Percentiles rank a stretch among this genome's conserved stretches.
Evolutionary conservation across 30 jellyfish, hydroid and myxozoan species (phyloP).

Genomic region (Turritopsis dohrnii): DNA sequence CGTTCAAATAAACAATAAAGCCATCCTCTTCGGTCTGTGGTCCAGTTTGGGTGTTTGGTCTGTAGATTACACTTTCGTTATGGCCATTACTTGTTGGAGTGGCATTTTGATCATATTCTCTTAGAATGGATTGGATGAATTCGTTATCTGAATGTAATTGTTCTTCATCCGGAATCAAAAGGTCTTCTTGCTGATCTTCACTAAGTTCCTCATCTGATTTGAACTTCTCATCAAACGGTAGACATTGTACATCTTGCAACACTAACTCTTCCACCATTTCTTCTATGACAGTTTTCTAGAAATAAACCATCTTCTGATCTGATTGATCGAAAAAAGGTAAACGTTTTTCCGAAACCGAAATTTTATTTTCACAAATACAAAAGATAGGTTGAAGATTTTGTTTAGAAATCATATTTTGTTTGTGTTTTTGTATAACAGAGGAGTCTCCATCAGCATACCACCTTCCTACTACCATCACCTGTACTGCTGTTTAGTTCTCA

Average conservation of each 20-base stretch:
- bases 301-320: background rate
- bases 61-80: constrained; percentile 17
- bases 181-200: background rate
- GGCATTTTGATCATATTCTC: constrained; percentile 15
- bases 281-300: constrained; percentile 24
- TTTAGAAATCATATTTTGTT: too few relatives aligned
- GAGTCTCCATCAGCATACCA: too few relatives aligned
- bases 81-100: background rate
- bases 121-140: constrained; percentile 20
- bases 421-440: too few relatives aligned
- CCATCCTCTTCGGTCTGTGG: background rate
- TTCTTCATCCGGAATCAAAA: background rate
- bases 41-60: background rate
- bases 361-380: too few relatives aligned
- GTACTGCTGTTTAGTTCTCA: too few relatives aligned
- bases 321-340: too few relatives aligned
- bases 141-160: constrained; percentile 28
- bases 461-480: too few relatives aligned
- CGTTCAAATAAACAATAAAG: constrained; percentile 19
- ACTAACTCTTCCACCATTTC: constrained; percentile 15
- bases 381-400: too few relatives aligned
- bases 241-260: constrained; percentile 15
- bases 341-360: too few relatives aligned
- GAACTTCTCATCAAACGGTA: background rate
- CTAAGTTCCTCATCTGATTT: background rate